Evolutionary conservation across 2,797 vertebrate species (phyloP), one percentile per base, ranked within the genome.

Genomic region (Mastacembelus armatus): DNA sequence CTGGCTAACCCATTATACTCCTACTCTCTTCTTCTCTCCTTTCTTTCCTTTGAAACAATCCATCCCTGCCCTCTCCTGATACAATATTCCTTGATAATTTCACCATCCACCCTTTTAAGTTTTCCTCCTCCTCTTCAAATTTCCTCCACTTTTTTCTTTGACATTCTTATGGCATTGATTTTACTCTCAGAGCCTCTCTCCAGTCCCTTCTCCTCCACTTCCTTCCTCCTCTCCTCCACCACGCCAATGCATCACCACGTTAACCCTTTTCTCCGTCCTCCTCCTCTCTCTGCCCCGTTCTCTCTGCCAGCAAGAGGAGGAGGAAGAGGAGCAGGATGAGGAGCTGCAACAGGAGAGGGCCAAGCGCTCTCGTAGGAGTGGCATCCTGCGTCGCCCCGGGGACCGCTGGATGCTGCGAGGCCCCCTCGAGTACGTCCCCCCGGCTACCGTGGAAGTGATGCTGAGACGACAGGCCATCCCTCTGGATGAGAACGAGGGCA

Each of bases 371-470:
- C 77, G 66, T 9, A 74, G 61, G 12, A 38, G 58, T 0, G 56
- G 62, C 5, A n/a, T 92, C 44, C 38, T 63, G 1, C 92, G 93
- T 29, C 94, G 94, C n/a, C 95, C 96, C 0, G 95, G 96, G 6
- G 96, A 97, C 80, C 92, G 90, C 71, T 97, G 96, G 96, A 95
- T 97, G 93, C 94, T 97, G 71, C 92, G 94, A 0, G 96, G 96
- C 0, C 96, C 96, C 9, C 69, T 95, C 1, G 96, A 97, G 77
- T 97, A 98, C 0, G 95, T 97, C 4, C 96, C 96, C 0, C 94
- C 95, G 0, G 91, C 90, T 0, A 62, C 91, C 0, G 96, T 97
- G 72, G 93, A 95, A 72, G 95, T 97, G 67, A 0, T 95, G 50
- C 82, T 95, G 48, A 85, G 75, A 2, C 91, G 94, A 0, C 77